A percentile compares a stretch with the other conserved stretches of the same genome.
Evolutionary conservation across 2,797 vertebrate species (phyloP).

Genomic region (Acrocephalus scirpaceus): DNA sequence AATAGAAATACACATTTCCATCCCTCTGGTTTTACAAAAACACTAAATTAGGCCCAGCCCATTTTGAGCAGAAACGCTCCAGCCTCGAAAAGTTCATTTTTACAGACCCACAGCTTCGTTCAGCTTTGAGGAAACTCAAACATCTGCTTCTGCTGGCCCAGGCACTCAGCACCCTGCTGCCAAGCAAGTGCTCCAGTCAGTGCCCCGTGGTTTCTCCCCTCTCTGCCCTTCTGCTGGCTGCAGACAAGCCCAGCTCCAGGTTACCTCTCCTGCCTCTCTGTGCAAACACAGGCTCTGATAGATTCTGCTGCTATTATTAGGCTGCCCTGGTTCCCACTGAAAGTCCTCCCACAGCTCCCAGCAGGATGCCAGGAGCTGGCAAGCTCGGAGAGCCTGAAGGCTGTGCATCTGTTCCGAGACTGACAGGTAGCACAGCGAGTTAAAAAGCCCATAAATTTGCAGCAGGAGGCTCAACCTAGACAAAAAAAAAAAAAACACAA

Average conservation of each 20-base stretch:
- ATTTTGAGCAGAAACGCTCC: background rate
- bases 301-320: slow-evolving; percentile 35
- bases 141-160: background rate
- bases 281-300: background rate
- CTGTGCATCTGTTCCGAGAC: slow-evolving; percentile 62
- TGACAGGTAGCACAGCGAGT: slow-evolving; percentile 61
- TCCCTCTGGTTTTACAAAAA: background rate
- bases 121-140: background rate
- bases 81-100: background rate
- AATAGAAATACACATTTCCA: background rate
- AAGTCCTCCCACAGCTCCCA: slow-evolving; percentile 49
- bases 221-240: background rate
- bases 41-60: background rate
- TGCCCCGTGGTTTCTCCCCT: background rate
- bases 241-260: background rate
- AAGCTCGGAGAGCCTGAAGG: slow-evolving; percentile 31
- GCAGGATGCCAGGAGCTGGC: slow-evolving; percentile 59
- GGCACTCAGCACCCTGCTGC: background rate
- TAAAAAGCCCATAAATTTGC: slow-evolving; percentile 34
- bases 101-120: background rate
- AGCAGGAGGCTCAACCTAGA: slow-evolving; percentile 14
- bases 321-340: slow-evolving; percentile 17
- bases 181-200: background rate
- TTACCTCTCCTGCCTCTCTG: background rate
- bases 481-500: background rate